Evolutionary conservation across 1,140 invertebrate genomes (phyloP).

Genomic region (Nilaparvata lugens): DNA sequence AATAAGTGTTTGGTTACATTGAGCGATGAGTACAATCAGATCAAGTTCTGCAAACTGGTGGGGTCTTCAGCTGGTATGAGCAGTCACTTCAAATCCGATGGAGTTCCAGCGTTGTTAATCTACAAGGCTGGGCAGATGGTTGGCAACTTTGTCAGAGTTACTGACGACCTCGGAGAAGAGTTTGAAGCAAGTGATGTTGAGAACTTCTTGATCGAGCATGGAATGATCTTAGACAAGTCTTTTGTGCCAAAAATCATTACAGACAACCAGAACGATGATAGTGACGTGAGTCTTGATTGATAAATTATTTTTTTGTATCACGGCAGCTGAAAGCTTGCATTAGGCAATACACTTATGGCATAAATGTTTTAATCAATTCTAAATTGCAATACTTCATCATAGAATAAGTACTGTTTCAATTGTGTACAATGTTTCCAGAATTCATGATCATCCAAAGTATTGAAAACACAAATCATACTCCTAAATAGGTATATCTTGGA

Average conservation of each 20-base stretch:
- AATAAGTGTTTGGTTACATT: constrained; percentile 74
- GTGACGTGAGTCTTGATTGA: constrained; percentile 15
- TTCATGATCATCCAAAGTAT: too few relatives aligned
- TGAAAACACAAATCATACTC: too few relatives aligned
- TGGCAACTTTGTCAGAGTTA: constrained; percentile 84
- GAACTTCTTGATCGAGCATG: constrained; percentile 78
- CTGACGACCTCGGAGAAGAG: constrained; percentile 80
- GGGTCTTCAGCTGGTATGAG: constrained; percentile 45
- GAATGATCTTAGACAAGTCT: constrained; percentile 60
- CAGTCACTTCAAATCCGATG: constrained; percentile 61
- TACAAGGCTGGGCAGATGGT: constrained; percentile 87
- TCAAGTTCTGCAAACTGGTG: constrained; percentile 86
- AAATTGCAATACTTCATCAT: too few relatives aligned
- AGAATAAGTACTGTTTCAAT: too few relatives aligned
- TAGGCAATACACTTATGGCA: too few relatives aligned
- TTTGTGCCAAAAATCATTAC: constrained; percentile 34
- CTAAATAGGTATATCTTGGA: too few relatives aligned
- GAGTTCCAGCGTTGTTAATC: constrained; percentile 83
- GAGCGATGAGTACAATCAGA: constrained; percentile 68
- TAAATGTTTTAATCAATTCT: too few relatives aligned
- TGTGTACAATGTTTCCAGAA: too few relatives aligned
- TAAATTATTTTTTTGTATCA: too few relatives aligned
- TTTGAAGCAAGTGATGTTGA: constrained; percentile 87
- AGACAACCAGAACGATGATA: constrained; percentile 22
- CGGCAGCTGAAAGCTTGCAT: too few relatives aligned